phyloP scores from a whole-genome alignment of 2,113 vertebrate species.

The Diadophis punctatus region DNA sequence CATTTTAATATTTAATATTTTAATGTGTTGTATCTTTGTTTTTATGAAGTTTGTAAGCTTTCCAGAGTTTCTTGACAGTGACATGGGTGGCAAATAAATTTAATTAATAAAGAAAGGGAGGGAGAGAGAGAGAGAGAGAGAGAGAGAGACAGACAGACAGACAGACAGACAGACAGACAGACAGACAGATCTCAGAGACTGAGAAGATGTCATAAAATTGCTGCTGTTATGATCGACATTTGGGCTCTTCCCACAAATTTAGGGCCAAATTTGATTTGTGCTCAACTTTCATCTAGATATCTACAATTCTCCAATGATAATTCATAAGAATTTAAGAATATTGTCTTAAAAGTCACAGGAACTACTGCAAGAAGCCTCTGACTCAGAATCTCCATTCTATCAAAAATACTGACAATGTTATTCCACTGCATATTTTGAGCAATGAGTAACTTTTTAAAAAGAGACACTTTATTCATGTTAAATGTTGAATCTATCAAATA shows the following conservation, averaged over 20 bases:
- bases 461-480: background rate
- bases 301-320: background rate
- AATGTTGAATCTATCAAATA: background rate
- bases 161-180: background rate
- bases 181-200: background rate
- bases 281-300: background rate
- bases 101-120: background rate
- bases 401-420: background rate
- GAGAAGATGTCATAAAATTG: background rate
- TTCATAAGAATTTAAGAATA: background rate
- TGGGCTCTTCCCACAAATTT: background rate
- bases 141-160: no score
- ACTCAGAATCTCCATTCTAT: background rate
- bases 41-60: background rate
- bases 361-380: background rate
- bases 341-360: background rate
- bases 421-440: background rate
- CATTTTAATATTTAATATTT: background rate
- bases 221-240: background rate
- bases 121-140: no score
- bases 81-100: background rate
- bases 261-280: background rate
- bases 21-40: background rate
- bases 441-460: background rate
- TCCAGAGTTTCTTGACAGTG: background rate